These are phyloP conservation scores for Cydia strobilella DNA, from an alignment of 1,140 invertebrate genomes.

Conservation along the genomic window DNA sequence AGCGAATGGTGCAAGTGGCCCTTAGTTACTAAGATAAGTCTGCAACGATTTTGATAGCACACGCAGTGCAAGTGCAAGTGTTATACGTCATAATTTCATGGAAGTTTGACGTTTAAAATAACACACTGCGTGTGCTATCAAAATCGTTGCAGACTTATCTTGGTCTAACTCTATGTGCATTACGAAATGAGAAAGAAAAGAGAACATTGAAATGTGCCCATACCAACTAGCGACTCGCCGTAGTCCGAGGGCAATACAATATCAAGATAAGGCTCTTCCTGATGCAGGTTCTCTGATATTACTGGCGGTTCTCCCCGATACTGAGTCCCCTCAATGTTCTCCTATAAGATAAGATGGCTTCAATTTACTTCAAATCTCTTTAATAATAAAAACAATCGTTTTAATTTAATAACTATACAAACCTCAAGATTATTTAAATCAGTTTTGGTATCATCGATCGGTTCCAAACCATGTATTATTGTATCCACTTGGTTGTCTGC, in stretches of 20 bases:
- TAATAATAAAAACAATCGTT: neutral
- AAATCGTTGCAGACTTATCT: too few relatives aligned
- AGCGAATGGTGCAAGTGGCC: too few relatives aligned
- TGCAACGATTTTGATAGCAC: too few relatives aligned
- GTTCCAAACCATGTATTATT: neutral
- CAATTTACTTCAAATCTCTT: neutral
- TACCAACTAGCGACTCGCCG: neutral
- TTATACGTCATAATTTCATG: too few relatives aligned
- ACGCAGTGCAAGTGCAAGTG: too few relatives aligned
- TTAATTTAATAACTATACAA: neutral
- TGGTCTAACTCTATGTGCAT: too few relatives aligned
- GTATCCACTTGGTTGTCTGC: neutral
- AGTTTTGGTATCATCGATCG: constrained; percentile 45
- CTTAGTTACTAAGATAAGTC: too few relatives aligned
- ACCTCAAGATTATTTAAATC: constrained; percentile 44
- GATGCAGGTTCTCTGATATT: neutral
- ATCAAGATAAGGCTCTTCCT: neutral
- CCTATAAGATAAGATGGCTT: neutral
- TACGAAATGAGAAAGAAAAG: neutral
- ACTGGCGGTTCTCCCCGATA: neutral
- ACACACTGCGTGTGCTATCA: too few relatives aligned
- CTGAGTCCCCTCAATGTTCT: neutral
- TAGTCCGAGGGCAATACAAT: neutral
- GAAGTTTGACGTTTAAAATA: too few relatives aligned
- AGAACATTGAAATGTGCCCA: neutral